phyloP scores from a whole-genome alignment of 2,113 vertebrate genomes.

The Eurystomus gularis region DNA sequence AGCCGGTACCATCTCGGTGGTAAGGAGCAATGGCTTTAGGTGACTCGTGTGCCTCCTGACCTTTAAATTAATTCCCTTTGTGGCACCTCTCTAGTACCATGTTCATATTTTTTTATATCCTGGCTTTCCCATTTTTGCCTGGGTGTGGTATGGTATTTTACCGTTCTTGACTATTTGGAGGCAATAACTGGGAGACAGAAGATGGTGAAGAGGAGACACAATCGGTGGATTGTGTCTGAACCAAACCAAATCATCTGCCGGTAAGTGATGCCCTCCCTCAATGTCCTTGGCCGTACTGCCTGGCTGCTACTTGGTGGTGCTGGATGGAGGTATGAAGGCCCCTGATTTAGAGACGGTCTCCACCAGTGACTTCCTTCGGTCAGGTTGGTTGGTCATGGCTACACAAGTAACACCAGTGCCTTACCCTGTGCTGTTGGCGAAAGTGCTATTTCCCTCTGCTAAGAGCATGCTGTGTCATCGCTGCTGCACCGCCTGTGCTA shows the following conservation, averaged over 20 bases:
- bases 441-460: not conserved
- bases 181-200: not conserved
- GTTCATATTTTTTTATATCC: not conserved
- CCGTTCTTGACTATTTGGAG: not conserved
- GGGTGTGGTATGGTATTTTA: not conserved
- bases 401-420: not conserved
- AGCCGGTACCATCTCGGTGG: not conserved
- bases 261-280: not conserved
- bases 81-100: not conserved
- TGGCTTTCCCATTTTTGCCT: not conserved
- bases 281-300: not conserved
- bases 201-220: not conserved
- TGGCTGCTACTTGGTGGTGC: too few relatives aligned
- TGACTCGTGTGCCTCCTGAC: accelerated
- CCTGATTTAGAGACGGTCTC: not conserved
- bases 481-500: not conserved
- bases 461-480: not conserved
- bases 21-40: not conserved
- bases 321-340: not conserved
- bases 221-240: not conserved
- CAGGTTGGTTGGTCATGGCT: not conserved
- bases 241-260: not conserved
- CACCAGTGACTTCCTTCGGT: not conserved
- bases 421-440: not conserved
- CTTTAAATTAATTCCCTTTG: not conserved